Base-by-base conservation (phyloP, 2,888 invertebrate species). In the Dynastes grantii region DNA sequence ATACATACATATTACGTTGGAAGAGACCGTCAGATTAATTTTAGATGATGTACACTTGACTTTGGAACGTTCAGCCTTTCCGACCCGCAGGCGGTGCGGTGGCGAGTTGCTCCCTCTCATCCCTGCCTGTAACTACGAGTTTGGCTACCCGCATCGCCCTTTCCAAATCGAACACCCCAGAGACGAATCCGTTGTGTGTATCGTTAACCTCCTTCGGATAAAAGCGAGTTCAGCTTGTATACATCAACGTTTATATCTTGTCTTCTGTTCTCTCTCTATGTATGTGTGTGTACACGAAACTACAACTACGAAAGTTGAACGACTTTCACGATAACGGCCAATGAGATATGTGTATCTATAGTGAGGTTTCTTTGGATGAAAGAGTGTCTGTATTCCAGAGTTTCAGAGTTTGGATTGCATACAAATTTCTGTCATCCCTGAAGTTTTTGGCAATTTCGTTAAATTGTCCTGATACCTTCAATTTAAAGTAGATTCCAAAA, bases 231-330 rank as follows among this genome's bases (percentile, higher is more conserved):
- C 55, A 22, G 55, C 55, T 45, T 45, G 45, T 45, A 11, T 45
- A 45, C 45, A 45, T 45, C 16, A 37, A 40, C 16, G 65, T 65
- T 65, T 65, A 65, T 65, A 40, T 37, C 37, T 22, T 55, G 45
- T 37, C 65, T 65, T 65, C 2, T 13, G 11, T 45, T 8, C 11
- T 45, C 45, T 45, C 45, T 45, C 45, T 45, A 45, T 45, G 9
- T 45, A 11, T 45, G 11, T 1, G 45, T 11, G 45, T 6, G 11
- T 11, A 11, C 45, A 11, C 45, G 37, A 37, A 40, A 65, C 65
- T 65, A 65, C 40, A 65, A 65, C 65, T 65, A 40, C 65, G n/a
- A 65, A 45, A 65, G 40, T 65, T 65, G 65, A n/a, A 9, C 65
- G 65, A 65, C 65, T 65, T 40, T 40, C n/a, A 11, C 37, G 65